A percentile compares a stretch with the other conserved stretches of the same genome.
Evolutionary conservation across 1,140 invertebrate genomes (phyloP).

Genomic region (Achatina immaculata): DNA sequence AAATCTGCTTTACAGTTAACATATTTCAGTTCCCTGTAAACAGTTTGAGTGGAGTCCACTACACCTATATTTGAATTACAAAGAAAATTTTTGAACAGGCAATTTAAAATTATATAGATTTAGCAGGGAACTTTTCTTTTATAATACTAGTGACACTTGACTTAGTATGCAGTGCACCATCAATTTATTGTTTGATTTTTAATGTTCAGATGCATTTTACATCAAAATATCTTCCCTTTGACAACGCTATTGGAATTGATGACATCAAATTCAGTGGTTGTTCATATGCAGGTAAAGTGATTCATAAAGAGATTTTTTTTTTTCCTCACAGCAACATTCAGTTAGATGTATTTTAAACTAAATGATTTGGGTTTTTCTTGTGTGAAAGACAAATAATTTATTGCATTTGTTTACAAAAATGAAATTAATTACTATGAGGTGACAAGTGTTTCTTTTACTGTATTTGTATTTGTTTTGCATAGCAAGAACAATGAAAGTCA

Average conservation of each 20-base stretch:
- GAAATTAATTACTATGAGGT: too few relatives aligned
- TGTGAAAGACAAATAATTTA: too few relatives aligned
- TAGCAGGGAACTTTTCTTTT: neutral
- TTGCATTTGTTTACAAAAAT: too few relatives aligned
- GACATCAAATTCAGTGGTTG: neutral
- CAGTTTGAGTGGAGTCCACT: neutral
- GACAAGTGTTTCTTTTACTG: too few relatives aligned
- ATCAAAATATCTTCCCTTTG: slow-evolving; percentile 5
- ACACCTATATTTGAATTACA: neutral
- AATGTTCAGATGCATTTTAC: neutral
- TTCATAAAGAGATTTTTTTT: neutral
- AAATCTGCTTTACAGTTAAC: too few relatives aligned
- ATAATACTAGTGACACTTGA: neutral
- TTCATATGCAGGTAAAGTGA: neutral
- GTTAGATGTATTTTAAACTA: neutral
- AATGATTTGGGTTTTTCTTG: neutral
- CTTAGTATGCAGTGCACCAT: too few relatives aligned
- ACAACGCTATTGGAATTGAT: slow-evolving; percentile 5
- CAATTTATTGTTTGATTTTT: too few relatives aligned
- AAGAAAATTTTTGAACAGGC: neutral
- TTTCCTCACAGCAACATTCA: neutral
- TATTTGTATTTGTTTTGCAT: too few relatives aligned
- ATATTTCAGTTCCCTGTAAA: neutral
- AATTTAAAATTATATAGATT: neutral
- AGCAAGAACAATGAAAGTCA: too few relatives aligned